Percentiles rank a stretch among this genome's conserved stretches.
Evolutionary conservation across 2,888 invertebrate species (phyloP).

Genomic region (Erebia palarica): DNA sequence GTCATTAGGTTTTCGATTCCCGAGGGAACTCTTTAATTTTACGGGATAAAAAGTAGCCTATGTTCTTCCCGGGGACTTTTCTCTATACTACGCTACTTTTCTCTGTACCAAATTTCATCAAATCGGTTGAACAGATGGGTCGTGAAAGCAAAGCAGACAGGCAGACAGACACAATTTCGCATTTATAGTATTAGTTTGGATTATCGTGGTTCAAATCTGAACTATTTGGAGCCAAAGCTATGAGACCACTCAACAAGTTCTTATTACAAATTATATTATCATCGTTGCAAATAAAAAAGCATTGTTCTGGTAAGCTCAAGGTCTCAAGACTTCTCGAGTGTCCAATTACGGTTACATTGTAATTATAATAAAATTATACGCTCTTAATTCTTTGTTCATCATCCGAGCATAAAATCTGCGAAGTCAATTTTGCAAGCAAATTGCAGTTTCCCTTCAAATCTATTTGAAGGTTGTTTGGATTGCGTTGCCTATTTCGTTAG

Average conservation of each 20-base stretch:
- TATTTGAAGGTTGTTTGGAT: constrained; percentile 45
- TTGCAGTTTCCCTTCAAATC: constrained; percentile 54
- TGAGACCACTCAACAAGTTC: constrained; percentile 8
- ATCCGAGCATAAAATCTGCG: constrained; percentile 47
- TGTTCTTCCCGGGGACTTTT: no score
- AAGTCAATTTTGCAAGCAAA: constrained; percentile 54
- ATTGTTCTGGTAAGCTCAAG: constrained; percentile 52
- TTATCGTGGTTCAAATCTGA: not conserved
- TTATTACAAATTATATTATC: constrained; percentile 9
- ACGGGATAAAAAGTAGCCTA: no score
- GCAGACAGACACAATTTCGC: no score
- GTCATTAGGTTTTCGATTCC: no score
- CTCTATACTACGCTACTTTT: no score
- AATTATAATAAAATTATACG: constrained; percentile 55
- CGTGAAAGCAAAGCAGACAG: no score
- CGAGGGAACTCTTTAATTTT: no score
- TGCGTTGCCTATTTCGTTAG: constrained; percentile 40
- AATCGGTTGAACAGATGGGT: no score
- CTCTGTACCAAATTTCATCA: no score
- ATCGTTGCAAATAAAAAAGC: constrained; percentile 21
- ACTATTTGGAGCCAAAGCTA: not conserved
- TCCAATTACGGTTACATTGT: constrained; percentile 54
- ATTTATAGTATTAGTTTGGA: not conserved
- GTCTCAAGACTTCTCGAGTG: constrained; percentile 49
- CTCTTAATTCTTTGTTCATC: constrained; percentile 55